Base-by-base conservation (phyloP, 2,113 vertebrate species). In the Carlito syrichta region DNA sequence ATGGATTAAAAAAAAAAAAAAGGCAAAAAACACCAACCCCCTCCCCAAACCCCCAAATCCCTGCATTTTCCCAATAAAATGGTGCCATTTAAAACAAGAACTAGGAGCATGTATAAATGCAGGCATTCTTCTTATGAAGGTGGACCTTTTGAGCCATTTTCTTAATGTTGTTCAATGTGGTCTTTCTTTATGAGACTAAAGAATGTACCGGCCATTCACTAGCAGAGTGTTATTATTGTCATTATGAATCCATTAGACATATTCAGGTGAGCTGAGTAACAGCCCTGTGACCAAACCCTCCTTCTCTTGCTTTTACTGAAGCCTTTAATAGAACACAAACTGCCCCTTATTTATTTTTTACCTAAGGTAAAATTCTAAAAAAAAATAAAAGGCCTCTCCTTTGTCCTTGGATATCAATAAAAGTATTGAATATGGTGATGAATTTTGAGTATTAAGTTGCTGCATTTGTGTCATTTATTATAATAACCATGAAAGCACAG, bases 221-320 rank as follows among this genome's bases (percentile, higher is more conserved):
- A 96, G 69, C 87, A 97, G 91, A 97, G 69, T 96, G 89, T 90
- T 97, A 96, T 98, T 98, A 98, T 4, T 98, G 95, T 97, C 97
- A 99, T 98, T 98, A 98, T 50, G 68, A 97, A 98, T 98, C 97
- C 98, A 98, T 98, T 98, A 98, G 97, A 68, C 76, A 94, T 84
- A 88, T 96, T 96, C 95, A 94, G 91, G 96, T 83, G 90, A 92
- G 84, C 96, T 96, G 96, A 98, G 97, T 97, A 96, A 98, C 60
- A 98, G 96, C 90, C 97, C 94, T 88, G 71, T 77, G 97, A 97
- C 97, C 96, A 98, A 98, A 98, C 14, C 90, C 88, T 95, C 87
- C 76, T 97, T 95, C 88, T 91, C 25, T 82, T 97, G 87, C 97
- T 97, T 98, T 98, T 94, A 93, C 74, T 48, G 56, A 17, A 96